These are phyloP conservation scores for Tragulus kanchil DNA, from an alignment of 2,113 vertebrate genomes.

Conservation along the genomic window DNA sequence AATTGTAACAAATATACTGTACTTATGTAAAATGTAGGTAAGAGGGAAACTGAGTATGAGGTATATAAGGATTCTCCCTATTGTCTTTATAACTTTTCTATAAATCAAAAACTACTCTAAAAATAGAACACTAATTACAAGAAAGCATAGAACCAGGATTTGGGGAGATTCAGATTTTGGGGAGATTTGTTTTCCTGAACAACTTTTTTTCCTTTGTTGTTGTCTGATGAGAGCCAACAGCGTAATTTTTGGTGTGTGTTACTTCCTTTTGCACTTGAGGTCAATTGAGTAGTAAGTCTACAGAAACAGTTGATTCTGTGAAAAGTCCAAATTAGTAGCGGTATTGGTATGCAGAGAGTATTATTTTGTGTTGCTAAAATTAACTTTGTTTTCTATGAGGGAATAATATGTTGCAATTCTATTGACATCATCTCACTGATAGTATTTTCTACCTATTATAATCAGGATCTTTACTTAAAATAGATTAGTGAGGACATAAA, in stretches of 20 bases:
- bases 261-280: background rate
- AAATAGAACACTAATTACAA: constrained; percentile 28
- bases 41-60: background rate
- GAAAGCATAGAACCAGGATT: constrained; percentile 1
- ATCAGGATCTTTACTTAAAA: background rate
- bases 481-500: background rate
- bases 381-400: background rate
- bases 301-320: background rate
- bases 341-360: background rate
- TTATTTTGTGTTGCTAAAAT: constrained; percentile 7
- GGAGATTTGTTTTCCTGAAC: background rate
- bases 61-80: background rate
- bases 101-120: constrained; percentile 21
- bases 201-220: background rate
- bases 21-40: background rate
- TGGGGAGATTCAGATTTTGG: background rate
- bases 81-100: background rate
- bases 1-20: background rate
- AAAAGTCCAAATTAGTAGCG: background rate
- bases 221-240: background rate
- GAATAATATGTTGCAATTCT: background rate
- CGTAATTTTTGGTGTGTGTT: background rate
- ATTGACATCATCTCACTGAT: background rate
- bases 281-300: background rate
- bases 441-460: background rate